These are phyloP conservation scores for Phocides pigmalion DNA, from an alignment of 1,140 invertebrate genomes.

Conservation along the genomic window DNA sequence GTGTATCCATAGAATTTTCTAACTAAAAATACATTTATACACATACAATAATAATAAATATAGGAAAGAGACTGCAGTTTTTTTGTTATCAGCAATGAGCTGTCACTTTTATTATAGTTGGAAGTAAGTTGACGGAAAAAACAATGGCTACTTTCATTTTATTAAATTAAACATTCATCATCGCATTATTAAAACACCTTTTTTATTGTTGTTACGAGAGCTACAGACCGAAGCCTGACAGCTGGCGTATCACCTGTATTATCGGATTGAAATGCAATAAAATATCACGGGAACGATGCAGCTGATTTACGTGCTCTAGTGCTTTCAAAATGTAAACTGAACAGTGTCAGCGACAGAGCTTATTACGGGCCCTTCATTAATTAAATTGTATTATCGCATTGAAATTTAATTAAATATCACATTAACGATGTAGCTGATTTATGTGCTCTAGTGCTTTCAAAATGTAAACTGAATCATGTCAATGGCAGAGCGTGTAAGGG, in stretches of 20 bases:
- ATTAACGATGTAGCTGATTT: slow-evolving; percentile 16
- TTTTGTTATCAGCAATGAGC: neutral
- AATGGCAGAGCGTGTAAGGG: too few species aligned
- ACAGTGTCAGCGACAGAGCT: neutral
- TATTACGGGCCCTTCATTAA: too few species aligned
- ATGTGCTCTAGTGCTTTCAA: slow-evolving; percentile 2
- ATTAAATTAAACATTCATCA: slow-evolving; percentile 16
- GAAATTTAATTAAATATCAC: neutral
- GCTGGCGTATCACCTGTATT: slow-evolving; percentile 12
- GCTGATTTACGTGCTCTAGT: slow-evolving; percentile 23
- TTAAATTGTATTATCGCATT: slow-evolving; percentile 10
- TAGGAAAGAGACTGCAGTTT: neutral
- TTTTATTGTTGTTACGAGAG: slow-evolving; percentile 10
- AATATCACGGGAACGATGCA: neutral
- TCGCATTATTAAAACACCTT: slow-evolving; percentile 8
- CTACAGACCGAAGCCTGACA: slow-evolving; percentile 7
- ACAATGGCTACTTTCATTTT: slow-evolving; percentile 8
- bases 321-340: neutral
- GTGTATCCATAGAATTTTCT: too few species aligned
- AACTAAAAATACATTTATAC: too few species aligned
- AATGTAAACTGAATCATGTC: slow-evolving; percentile 1
- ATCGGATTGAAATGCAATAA: slow-evolving; percentile 1
- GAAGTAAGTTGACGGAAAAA: slow-evolving; percentile 13
- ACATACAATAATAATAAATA: neutral
- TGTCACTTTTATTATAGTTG: slow-evolving; percentile 5